These are phyloP conservation scores for Acanthopagrus latus DNA, from an alignment of 2,797 vertebrate genomes.

Conservation along the genomic window DNA sequence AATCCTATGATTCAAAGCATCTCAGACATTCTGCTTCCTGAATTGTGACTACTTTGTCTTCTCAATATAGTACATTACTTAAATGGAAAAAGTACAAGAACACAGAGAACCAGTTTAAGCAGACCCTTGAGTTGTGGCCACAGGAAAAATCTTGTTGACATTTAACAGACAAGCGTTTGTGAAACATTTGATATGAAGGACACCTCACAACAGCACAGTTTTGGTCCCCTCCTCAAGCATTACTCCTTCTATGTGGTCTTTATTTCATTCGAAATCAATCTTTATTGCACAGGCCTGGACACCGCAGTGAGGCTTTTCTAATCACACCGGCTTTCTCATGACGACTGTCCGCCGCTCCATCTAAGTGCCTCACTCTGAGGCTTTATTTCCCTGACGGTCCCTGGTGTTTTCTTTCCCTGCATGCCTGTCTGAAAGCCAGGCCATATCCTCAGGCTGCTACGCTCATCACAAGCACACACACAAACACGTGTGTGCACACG, in stretches of 20 bases:
- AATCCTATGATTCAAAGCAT: background rate
- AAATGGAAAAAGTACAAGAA: background rate
- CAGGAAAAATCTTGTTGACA: background rate
- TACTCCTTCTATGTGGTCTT: background rate
- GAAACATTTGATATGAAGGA: background rate
- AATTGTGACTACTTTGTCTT: background rate
- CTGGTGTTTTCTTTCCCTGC: constrained; percentile 28
- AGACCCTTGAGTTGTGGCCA: background rate
- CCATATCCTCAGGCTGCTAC: constrained; percentile 56
- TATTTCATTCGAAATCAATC: constrained; percentile 4
- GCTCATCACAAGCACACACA: constrained; percentile 45
- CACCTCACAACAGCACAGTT: background rate
- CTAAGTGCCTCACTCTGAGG: constrained; percentile 33
- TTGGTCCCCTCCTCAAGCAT: background rate
- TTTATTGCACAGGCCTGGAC: background rate
- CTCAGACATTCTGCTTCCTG: background rate
- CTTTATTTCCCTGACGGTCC: constrained; percentile 45
- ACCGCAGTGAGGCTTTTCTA: constrained; percentile 1
- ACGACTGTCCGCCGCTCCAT: constrained; percentile 25
- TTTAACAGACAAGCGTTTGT: background rate
- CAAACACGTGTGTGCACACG: constrained; percentile 28
- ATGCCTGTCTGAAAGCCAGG: constrained; percentile 46
- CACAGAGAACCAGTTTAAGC: background rate
- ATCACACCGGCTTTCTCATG: constrained; percentile 27
- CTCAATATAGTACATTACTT: background rate